Evolutionary conservation across 2,797 vertebrate genomes (phyloP).

Genomic region (Caiman crocodilus): DNA sequence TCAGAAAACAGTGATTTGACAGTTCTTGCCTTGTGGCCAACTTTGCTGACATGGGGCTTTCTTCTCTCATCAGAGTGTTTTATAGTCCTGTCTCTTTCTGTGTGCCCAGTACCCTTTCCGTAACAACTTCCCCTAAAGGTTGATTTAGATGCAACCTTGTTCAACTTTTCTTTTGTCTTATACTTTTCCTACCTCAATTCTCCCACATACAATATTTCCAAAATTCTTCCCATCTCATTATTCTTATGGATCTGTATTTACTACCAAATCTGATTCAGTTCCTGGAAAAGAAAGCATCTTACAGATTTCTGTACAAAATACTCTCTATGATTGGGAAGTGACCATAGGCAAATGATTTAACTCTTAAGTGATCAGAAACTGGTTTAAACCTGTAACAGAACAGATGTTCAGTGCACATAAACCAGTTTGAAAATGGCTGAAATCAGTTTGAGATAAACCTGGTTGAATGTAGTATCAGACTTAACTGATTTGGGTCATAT

Average conservation of each 20-base stretch:
- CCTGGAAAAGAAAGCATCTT: not conserved
- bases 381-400: too few relatives aligned
- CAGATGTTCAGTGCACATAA: too few relatives aligned
- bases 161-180: not conserved
- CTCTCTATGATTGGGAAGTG: too few relatives aligned
- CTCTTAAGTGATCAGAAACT: not conserved
- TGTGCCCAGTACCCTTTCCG: constrained; percentile 33
- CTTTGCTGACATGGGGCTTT: constrained; percentile 62
- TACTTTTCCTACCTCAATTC: not conserved
- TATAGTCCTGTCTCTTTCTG: constrained; percentile 47
- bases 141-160: constrained; percentile 5
- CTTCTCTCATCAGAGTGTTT: constrained; percentile 67
- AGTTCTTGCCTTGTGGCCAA: constrained; percentile 70
- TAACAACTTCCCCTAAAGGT: constrained; percentile 10
- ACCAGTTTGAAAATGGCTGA: too few relatives aligned
- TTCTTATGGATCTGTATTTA: not conserved
- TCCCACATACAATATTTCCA: not conserved
- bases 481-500: too few relatives aligned
- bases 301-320: not conserved
- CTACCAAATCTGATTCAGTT: not conserved
- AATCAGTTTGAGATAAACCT: too few relatives aligned
- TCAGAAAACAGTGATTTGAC: constrained; percentile 72
- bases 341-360: not conserved
- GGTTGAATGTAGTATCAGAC: too few relatives aligned
- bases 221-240: not conserved